Evolutionary conservation across 2,888 invertebrate genomes (phyloP).

Genomic region (Neoscelio sp.): DNA sequence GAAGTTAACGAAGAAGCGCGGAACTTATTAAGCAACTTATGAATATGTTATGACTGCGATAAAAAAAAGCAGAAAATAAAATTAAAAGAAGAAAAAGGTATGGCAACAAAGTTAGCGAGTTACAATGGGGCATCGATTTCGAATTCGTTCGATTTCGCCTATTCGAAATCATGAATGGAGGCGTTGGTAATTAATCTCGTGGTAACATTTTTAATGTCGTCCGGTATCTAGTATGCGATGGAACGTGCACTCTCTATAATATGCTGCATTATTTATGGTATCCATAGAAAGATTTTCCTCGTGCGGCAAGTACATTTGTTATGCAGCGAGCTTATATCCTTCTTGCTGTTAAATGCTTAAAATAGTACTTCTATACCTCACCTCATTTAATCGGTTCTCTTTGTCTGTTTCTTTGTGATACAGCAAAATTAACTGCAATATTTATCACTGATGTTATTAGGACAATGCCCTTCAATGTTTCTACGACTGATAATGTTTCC

Average conservation of each 20-base stretch:
- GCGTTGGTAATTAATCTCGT: neutral
- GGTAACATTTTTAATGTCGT: neutral
- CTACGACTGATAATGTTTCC: no score
- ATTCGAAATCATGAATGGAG: neutral
- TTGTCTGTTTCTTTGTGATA: slow-evolving; percentile 7
- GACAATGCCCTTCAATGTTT: slow-evolving; percentile 36
- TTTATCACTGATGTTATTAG: slow-evolving; percentile 27
- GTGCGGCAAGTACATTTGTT: slow-evolving; percentile 22
- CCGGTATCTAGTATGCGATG: neutral
- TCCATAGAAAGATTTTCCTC: slow-evolving; percentile 48
- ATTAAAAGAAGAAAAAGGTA: no score
- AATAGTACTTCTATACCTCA: slow-evolving; percentile 47
- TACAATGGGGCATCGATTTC: neutral
- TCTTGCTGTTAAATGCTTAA: slow-evolving; percentile 38
- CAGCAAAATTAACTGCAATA: neutral
- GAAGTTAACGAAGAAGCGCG: slow-evolving; percentile 2
- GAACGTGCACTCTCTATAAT: slow-evolving; percentile 16
- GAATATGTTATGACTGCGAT: neutral
- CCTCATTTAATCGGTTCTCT: slow-evolving; percentile 35
- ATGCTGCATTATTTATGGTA: slow-evolving; percentile 35
- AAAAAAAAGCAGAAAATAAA: no score
- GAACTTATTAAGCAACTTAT: neutral
- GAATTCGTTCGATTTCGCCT: neutral
- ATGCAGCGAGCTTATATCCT: slow-evolving; percentile 44
- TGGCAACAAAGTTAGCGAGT: neutral